Conservation (phyloP, 2,113 vertebrate species). For the Malurus elegans region DNA sequence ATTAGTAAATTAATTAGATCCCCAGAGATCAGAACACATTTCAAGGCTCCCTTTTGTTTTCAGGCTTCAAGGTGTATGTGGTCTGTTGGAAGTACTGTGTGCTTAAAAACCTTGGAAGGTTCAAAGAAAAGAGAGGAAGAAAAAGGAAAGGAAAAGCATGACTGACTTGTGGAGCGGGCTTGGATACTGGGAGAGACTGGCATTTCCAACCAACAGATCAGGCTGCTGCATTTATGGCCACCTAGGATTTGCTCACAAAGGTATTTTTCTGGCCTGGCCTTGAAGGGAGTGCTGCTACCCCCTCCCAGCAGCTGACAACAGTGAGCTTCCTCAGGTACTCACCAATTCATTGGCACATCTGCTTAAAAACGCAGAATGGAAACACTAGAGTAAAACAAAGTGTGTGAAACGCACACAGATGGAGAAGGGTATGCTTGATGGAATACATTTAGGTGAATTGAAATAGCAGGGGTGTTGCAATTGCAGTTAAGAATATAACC, state of each 20-base stretch:
- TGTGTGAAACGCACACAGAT: background rate
- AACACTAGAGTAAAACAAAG: slow-evolving; percentile 3
- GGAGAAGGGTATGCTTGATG: background rate
- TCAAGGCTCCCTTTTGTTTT: slow-evolving; percentile 38
- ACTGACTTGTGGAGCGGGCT: background rate
- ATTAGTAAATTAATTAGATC: slow-evolving; percentile 65
- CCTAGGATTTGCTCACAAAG: background rate
- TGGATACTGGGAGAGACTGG: background rate
- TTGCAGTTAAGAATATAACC: slow-evolving; percentile 18
- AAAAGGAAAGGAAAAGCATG: background rate
- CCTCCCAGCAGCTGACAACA: background rate
- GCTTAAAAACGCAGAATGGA: background rate
- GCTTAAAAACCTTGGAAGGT: background rate
- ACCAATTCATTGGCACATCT: background rate
- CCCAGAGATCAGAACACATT: slow-evolving; percentile 43
- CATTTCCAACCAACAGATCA: background rate
- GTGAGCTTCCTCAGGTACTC: background rate
- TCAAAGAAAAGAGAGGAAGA: background rate
- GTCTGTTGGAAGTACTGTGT: background rate
- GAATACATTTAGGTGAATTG: slow-evolving; percentile 35
- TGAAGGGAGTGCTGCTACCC: background rate
- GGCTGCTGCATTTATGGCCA: background rate
- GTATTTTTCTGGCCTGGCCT: background rate
- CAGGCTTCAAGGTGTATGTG: slow-evolving; percentile 6
- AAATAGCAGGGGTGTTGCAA: slow-evolving; percentile 24